Conservation (phyloP, 2,797 vertebrate genomes). For the Tympanoctomys barrerae region DNA sequence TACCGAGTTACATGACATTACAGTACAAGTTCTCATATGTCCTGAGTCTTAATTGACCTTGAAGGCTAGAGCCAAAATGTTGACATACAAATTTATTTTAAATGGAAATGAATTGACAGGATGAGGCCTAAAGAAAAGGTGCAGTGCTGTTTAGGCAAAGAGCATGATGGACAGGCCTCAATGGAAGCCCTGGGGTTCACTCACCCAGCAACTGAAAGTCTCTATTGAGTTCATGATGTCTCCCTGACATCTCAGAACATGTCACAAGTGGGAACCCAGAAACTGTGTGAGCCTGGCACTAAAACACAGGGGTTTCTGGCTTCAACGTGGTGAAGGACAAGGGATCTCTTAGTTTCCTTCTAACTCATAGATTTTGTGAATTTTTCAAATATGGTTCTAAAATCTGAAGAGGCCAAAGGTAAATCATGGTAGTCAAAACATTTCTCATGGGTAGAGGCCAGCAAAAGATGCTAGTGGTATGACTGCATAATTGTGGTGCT, state of each 20-base stretch:
- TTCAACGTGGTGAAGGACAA: not conserved
- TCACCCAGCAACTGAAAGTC: not conserved
- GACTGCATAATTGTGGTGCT: not conserved
- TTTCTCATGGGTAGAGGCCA: not conserved
- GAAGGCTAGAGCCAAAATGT: too few relatives aligned
- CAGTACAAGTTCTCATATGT: too few relatives aligned
- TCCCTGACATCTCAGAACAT: not conserved
- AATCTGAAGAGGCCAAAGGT: conserved; percentile 29
- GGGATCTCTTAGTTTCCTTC: not conserved
- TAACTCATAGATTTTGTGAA: not conserved
- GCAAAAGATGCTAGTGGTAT: not conserved
- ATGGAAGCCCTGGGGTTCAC: not conserved
- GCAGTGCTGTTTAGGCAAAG: not conserved
- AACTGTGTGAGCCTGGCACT: not conserved
- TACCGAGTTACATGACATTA: too few relatives aligned
- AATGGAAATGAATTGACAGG: conserved; percentile 37
- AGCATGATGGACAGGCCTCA: not conserved
- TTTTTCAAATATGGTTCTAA: not conserved
- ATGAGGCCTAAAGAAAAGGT: not conserved
- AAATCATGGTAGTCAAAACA: not conserved
- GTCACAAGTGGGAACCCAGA: not conserved
- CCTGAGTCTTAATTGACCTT: too few relatives aligned
- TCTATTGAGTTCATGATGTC: not conserved
- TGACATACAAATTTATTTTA: not conserved
- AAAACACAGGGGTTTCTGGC: not conserved